A percentile compares a stretch with the other conserved stretches of the same genome.
These are phyloP conservation scores for Cricetomys ansorgei DNA, from an alignment of 2,113 vertebrate genomes.

Conservation along the genomic window DNA sequence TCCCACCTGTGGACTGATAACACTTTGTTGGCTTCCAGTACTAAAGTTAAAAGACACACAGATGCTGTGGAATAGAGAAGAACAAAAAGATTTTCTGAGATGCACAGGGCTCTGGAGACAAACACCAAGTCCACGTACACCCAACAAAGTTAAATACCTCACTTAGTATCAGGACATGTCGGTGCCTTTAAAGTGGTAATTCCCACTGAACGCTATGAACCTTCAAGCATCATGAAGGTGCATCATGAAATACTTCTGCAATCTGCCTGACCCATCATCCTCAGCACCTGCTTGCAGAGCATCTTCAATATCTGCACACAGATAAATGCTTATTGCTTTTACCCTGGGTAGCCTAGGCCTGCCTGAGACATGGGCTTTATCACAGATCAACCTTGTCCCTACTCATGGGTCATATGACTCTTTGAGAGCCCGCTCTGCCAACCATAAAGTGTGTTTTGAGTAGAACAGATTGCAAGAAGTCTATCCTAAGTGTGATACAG, in stretches of 20 bases:
- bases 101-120: not conserved
- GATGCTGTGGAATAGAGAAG: not conserved
- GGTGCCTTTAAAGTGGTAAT: not conserved
- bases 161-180: not conserved
- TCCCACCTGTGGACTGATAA: not conserved
- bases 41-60: not conserved
- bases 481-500: not conserved
- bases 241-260: not conserved
- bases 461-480: not conserved
- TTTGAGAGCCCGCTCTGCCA: not conserved
- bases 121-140: not conserved
- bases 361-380: not conserved
- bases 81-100: not conserved
- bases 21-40: not conserved
- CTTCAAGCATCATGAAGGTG: not conserved
- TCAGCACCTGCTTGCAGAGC: not conserved
- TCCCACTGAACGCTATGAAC: not conserved
- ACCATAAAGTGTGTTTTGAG: not conserved
- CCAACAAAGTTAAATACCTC: not conserved
- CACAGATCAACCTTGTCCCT: not conserved
- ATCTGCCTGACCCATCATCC: not conserved
- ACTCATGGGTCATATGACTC: not conserved
- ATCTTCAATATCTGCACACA: slow-evolving; percentile 2
- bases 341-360: not conserved
- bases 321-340: not conserved